Base-by-base conservation (phyloP, 1,140 invertebrate species). In the Apis cerana region DNA sequence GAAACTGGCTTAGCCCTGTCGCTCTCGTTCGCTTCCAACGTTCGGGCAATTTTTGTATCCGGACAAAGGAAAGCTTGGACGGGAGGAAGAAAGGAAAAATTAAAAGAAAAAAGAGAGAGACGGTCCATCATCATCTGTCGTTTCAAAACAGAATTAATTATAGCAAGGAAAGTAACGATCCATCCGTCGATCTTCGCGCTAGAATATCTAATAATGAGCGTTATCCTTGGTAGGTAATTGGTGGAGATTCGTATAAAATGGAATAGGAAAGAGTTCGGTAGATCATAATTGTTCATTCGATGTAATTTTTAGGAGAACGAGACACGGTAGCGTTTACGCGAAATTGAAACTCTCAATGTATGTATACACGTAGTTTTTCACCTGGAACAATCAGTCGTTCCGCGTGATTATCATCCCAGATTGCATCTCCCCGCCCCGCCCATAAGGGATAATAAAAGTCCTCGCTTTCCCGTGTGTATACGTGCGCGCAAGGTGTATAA, bases 1-100 rank as follows among this genome's bases (percentile, higher is more conserved):
- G 89, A 91, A 91, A 91, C 87, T 91, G 69, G 23, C 75, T 50
- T 43, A 10, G 17, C 11, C 27, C 19, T 12, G 79, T 75, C 17
- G 50, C 43, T 48, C 59, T 64, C 75, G 62, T 52, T 27, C 15
- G 48, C 10, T 70, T n/a, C 12, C n/a, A 27, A 50, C 48, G 68
- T 23, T 48, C 67, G 4, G 4, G 21, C 13, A 69, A 52, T 69
- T 69, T 69, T 69, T 69, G 19, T 50, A 12, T 68, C 13, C 7
- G 9, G 33, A 9, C 1, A 11, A 12, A 43, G 0, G 5, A 7
- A n/a, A n/a, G 11, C 19, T 15, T 7, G 11, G 33, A 3, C 4
- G 10, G 27, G 9, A 7, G 7, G n/a, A n/a, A n/a, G n/a, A n/a
- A n/a, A n/a, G n/a, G n/a, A n/a, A n/a, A n/a, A n/a, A n/a, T n/a